Evolutionary conservation across 2,797 vertebrate species (phyloP).

Genomic region (Helostoma temminkii): DNA sequence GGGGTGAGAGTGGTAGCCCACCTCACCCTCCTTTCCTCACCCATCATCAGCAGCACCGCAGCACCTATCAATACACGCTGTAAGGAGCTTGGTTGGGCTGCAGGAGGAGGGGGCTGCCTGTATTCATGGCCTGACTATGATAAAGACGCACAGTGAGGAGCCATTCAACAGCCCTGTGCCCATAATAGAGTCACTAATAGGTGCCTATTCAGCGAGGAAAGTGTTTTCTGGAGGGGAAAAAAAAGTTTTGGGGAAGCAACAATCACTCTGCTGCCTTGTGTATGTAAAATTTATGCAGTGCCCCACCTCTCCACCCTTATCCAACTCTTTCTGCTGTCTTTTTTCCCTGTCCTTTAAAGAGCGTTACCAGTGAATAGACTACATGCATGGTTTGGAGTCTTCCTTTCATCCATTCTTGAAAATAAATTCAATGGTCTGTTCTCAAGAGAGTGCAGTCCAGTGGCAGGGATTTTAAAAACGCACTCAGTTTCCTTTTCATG

Average conservation of each 20-base stretch:
- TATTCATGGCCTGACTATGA: conserved; percentile 82
- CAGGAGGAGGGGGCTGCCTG: conserved; percentile 60
- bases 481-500: conserved; percentile 1
- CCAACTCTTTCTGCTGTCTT: conserved; percentile 64
- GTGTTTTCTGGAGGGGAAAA: conserved; percentile 82
- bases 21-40: conserved; percentile 62
- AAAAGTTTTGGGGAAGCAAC: conserved; percentile 80
- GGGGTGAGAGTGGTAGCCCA: conserved; percentile 65
- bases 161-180: conserved; percentile 83
- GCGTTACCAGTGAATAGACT: conserved; percentile 79
- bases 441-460: conserved; percentile 70
- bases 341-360: conserved; percentile 72
- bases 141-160: conserved; percentile 87
- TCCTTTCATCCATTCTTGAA: conserved; percentile 82
- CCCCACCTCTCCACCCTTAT: conserved; percentile 58
- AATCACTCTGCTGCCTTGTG: conserved; percentile 84
- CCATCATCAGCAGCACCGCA: conserved; percentile 69
- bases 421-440: conserved; percentile 79
- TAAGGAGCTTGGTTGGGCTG: conserved; percentile 65
- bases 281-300: conserved; percentile 86
- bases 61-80: conserved; percentile 82
- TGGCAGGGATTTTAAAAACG: conserved; percentile 31
- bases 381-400: conserved; percentile 82
- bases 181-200: conserved; percentile 90
- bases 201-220: conserved; percentile 87